Evolutionary conservation across 2,797 vertebrate species (phyloP).

Genomic region (Anguilla marmorata): DNA sequence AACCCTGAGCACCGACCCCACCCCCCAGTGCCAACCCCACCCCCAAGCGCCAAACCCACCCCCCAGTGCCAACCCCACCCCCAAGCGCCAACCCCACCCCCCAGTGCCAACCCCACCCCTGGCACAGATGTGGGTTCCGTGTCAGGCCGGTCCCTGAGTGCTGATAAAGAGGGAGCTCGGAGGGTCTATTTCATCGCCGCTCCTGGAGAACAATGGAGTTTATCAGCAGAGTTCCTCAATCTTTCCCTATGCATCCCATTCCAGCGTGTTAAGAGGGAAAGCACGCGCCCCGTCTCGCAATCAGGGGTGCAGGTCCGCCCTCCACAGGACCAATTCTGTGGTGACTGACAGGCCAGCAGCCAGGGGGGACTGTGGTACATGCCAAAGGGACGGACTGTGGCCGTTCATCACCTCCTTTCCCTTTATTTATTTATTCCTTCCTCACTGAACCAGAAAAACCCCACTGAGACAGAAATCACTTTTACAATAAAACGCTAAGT

Average conservation of each 20-base stretch:
- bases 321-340: neutral
- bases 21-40: no score
- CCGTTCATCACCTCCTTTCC: neutral
- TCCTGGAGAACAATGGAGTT: constrained; percentile 67
- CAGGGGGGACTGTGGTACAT: neutral
- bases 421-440: neutral
- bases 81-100: no score
- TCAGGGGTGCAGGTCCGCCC: neutral
- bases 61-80: no score
- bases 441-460: neutral
- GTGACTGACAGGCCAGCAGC: neutral
- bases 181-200: constrained; percentile 60
- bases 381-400: neutral
- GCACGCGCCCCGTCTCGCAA: constrained; percentile 46
- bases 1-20: no score
- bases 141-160: no score
- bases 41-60: no score
- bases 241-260: constrained; percentile 58
- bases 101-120: no score
- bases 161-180: constrained; percentile 37
- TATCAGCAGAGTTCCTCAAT: constrained; percentile 65
- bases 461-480: neutral
- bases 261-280: constrained; percentile 48
- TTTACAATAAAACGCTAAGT: neutral
- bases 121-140: no score